Base-by-base conservation (phyloP, 2,888 invertebrate genomes). In the Hypena proboscidalis region DNA sequence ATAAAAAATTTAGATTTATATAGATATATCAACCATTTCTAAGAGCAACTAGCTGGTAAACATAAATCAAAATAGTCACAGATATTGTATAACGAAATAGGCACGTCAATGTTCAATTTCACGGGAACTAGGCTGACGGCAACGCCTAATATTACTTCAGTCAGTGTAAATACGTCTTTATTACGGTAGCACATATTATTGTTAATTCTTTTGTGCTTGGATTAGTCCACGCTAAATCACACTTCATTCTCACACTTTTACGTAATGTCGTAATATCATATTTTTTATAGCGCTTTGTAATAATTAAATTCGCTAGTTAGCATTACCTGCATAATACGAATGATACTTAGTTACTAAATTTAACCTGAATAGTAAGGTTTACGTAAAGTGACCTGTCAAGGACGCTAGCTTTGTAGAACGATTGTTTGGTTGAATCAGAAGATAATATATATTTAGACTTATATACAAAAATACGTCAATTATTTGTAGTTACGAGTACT, bases 151-250 rank as follows among this genome's bases (percentile, higher is more conserved):
- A 17, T 5, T 3, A 17, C 5, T 7, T 3, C 17, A 25, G 10
- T 19, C 8, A 38, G 17, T 31, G 31, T 14, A 25, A 8, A 27
- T 19, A 20, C 13, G 8, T 25, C 21, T 38, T 41, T 31, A 33
- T 2, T 10, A 38, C 10, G 9, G 29, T 9, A 11, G 40, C 29
- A 34, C 15, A 43, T 26, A 43, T n/a, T n/a, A n/a, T 51, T 47
- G 47, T 44, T 58, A 56, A 67, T 68, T 67, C 61, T 65, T 67
- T 74, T 71, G 67, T 69, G 68, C 56, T 45, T 35, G 32, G 41
- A 52, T 57, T 58, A 57, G 58, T 58, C 46, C 53, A 54, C 43
- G 50, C 42, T 57, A 60, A 46, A 67, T 66, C 66, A 47, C 39
- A 46, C 58, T 45, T 59, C 43, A 40, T 70, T 70, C 71, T 53